A percentile compares a stretch with the other conserved stretches of the same genome.
These are phyloP conservation scores for Idaea dimidiata DNA, from an alignment of 2,888 invertebrate species.

Conservation along the genomic window DNA sequence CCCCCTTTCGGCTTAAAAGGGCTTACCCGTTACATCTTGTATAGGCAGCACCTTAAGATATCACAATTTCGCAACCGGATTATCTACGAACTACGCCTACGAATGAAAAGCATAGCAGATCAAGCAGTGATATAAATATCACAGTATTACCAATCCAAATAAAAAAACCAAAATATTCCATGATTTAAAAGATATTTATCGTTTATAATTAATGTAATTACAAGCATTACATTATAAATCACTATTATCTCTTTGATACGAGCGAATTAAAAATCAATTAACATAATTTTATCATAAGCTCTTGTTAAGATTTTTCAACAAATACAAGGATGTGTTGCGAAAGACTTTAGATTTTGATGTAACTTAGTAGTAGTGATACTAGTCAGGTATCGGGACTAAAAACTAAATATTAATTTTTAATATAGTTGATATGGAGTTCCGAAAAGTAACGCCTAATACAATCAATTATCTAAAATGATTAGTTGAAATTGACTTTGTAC, in stretches of 20 bases:
- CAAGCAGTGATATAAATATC: not conserved
- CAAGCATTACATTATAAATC: not conserved
- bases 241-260: not conserved
- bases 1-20: too few species aligned
- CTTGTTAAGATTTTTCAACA: not conserved
- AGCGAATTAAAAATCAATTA: not conserved
- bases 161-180: not conserved
- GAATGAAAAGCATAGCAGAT: not conserved
- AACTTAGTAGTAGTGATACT: too few species aligned
- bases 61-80: too few species aligned
- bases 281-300: not conserved
- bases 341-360: not conserved
- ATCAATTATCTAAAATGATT: too few species aligned
- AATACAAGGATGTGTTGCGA: not conserved
- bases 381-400: too few species aligned
- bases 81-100: not conserved
- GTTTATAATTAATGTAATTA: slow-evolving; percentile 9
- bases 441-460: too few species aligned
- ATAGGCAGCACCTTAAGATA: too few species aligned
- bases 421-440: too few species aligned
- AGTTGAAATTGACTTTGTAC: too few species aligned
- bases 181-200: not conserved
- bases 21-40: too few species aligned
- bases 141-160: too few species aligned
- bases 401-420: too few species aligned